Percentiles rank a stretch among this genome's conserved stretches.
Evolutionary conservation across 2,888 invertebrate genomes (phyloP).

Genomic region (Scaptomyza polygonia): DNA sequence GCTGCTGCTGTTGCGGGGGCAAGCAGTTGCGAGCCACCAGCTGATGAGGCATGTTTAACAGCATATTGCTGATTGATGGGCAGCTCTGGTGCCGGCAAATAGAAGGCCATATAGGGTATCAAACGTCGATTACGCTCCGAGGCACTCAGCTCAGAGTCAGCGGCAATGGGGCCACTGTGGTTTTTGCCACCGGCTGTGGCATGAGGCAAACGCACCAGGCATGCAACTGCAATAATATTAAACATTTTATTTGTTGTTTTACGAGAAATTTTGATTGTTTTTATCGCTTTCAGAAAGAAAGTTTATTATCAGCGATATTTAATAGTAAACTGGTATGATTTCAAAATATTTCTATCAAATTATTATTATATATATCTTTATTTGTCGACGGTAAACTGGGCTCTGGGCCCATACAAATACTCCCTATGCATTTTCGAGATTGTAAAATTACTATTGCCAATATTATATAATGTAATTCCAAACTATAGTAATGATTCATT

Average conservation of each 20-base stretch:
- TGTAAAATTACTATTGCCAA: no score
- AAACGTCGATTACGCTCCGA: conserved; percentile 89
- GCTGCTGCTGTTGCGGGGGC: conserved; percentile 51
- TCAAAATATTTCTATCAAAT: no score
- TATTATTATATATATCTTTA: no score
- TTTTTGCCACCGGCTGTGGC: conserved; percentile 31
- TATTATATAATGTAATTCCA: neutral
- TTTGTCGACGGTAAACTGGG: no score
- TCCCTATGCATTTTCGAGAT: no score
- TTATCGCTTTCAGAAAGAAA: no score
- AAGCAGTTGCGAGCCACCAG: conserved; percentile 58
- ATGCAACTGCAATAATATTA: conserved; percentile 27
- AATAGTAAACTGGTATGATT: no score
- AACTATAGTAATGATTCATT: neutral
- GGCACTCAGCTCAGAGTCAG: conserved; percentile 78
- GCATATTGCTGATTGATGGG: conserved; percentile 84
- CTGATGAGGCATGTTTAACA: conserved; percentile 66
- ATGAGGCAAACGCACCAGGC: conserved; percentile 18
- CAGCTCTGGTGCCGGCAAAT: conserved; percentile 87
- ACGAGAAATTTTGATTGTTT: no score
- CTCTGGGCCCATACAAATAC: no score
- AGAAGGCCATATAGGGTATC: conserved; percentile 93
- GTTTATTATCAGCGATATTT: no score
- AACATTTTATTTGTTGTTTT: neutral
- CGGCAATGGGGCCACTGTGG: conserved; percentile 44